phyloP scores from a whole-genome alignment of 2,888 invertebrate species.

The Stenodera caucasica region DNA sequence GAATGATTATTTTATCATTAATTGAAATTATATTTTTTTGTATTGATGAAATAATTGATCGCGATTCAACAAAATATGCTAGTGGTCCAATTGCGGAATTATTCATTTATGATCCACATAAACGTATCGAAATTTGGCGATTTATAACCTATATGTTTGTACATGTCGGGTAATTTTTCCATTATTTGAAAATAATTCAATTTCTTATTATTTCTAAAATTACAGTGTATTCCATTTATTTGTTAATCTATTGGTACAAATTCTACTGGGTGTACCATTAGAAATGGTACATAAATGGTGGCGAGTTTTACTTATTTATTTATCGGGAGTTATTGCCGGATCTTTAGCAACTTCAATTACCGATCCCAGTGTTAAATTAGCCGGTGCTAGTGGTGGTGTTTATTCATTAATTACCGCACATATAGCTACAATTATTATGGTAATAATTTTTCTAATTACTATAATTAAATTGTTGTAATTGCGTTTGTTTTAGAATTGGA shows the following conservation, averaged over 20 bases:
- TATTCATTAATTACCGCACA: conserved; percentile 92
- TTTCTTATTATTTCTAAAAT: too few relatives aligned
- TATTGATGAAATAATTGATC: conserved; percentile 32
- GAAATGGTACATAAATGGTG: conserved; percentile 97
- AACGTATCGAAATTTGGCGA: conserved; percentile 87
- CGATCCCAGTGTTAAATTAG: conserved; percentile 75
- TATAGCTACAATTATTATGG: conserved; percentile 86
- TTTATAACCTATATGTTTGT: conserved; percentile 94
- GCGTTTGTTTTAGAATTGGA: conserved; percentile 90
- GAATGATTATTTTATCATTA: conserved; percentile 85
- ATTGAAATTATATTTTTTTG: conserved; percentile 76
- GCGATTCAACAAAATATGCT: conserved; percentile 44
- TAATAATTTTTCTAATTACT: conserved; percentile 47
- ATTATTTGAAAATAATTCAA: not conserved
- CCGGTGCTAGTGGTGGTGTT: conserved; percentile 92
- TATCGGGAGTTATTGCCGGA: conserved; percentile 81
- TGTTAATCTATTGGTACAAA: conserved; percentile 87
- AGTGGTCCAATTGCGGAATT: conserved; percentile 72
- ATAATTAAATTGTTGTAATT: conserved; percentile 6
- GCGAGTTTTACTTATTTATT: conserved; percentile 80
- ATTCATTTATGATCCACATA: conserved; percentile 86
- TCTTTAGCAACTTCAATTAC: conserved; percentile 78
- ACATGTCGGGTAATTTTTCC: conserved; percentile 75
- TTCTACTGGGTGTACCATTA: conserved; percentile 88
- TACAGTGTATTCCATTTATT: conserved; percentile 79